Base-by-base conservation (phyloP, 2,797 vertebrate species). In the Borostomias antarcticus region DNA sequence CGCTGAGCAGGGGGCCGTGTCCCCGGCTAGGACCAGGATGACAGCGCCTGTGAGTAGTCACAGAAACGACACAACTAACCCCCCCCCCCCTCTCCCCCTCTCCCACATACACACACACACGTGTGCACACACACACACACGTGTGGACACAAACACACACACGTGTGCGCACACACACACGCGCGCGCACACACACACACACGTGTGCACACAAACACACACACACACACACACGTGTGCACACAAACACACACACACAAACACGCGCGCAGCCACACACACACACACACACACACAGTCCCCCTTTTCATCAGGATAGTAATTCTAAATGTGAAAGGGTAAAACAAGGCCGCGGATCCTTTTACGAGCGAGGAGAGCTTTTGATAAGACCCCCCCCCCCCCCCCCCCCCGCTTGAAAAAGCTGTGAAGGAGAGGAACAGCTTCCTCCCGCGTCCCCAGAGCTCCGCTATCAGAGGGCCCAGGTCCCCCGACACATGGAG, bases 281-380 rank as follows among this genome's bases (percentile, higher is more conserved):
- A 58, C 61, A 35, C 43, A 25, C 50, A 58, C 52, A 17, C 28
- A 4, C 52, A 26, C 53, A 15, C 1, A 45, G 26, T 4, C 53
- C n/a, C 3, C 52, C 51, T 77, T 68, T 69, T 73, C 62, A 66
- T 72, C 43, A 56, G 63, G 28, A n/a, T 37, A 2, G 59, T 74
- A 69, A 78, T 63, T 72, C 57, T 69, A 68, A 30, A 64, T 64
- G 50, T 70, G 40, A 58, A 72, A 62, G 43, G 63, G 47, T 58
- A 73, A 63, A 69, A 65, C 62, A 69, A 58, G 57, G 29, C 64
- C 70, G 32, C 47, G 65, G 51, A 73, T 68, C 68, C 62, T n/a
- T 40, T 43, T 43, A 17, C 40, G n/a, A 17, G 40, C 54, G 11
- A 33, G 40, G 1, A 30, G 61, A 63, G 66, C 26, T 66, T 76